Conservation (phyloP, 2,113 vertebrate species). For the Apodemus sylvaticus region DNA sequence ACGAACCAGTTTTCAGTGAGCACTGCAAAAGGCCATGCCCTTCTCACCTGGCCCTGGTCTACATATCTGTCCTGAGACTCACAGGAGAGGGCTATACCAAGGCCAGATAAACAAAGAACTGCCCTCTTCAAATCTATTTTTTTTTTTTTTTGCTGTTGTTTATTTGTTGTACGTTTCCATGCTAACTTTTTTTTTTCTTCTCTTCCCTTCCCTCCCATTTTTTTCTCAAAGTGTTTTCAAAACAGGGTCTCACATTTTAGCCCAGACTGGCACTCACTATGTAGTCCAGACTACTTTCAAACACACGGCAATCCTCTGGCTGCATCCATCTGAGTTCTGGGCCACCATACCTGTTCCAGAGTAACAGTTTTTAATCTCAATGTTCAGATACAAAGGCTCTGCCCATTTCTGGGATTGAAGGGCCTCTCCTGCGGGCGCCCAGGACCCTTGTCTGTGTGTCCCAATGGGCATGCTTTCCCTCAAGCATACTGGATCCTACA, state of each 20-base stretch:
- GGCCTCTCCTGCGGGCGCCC: background rate
- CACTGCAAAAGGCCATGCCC: background rate
- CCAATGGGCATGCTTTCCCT: background rate
- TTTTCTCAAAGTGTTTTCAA: background rate
- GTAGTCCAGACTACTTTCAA: background rate
- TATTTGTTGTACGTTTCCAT: background rate
- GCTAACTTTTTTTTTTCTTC: background rate
- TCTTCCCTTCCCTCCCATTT: background rate
- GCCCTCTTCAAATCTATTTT: background rate
- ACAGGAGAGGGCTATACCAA: background rate
- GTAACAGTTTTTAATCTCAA: background rate
- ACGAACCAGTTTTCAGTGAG: too few relatives aligned
- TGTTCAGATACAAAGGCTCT: background rate
- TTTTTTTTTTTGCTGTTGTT: background rate
- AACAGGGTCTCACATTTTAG: background rate
- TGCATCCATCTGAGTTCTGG: background rate
- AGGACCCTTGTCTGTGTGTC: background rate
- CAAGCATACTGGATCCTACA: background rate
- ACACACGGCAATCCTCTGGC: background rate
- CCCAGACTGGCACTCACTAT: background rate
- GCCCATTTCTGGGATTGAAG: background rate
- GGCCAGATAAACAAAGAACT: background rate
- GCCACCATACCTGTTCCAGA: background rate
- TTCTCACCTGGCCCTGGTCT: background rate
- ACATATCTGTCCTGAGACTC: background rate